A percentile compares a stretch with the other conserved stretches of the same genome.
These are phyloP conservation scores for Entelurus aequoreus DNA, from an alignment of 2,113 vertebrate species.

Conservation along the genomic window DNA sequence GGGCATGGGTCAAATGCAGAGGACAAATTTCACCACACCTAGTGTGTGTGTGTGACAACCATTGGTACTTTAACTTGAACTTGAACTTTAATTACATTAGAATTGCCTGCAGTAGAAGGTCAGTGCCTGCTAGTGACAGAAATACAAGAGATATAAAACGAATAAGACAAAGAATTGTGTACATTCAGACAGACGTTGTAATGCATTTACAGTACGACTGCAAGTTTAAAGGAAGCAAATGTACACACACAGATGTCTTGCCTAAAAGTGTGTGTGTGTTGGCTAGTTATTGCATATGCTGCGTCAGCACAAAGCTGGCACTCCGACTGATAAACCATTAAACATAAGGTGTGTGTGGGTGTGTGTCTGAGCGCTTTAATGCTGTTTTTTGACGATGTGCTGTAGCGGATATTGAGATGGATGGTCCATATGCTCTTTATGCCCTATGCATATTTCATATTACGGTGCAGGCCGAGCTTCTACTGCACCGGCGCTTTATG, in stretches of 20 bases:
- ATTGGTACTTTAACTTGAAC: too few species aligned
- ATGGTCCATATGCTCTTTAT: slow-evolving; percentile 74
- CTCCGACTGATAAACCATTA: slow-evolving; percentile 64
- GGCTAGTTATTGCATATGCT: slow-evolving; percentile 36
- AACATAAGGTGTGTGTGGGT: slow-evolving; percentile 51
- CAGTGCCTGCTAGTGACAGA: slow-evolving; percentile 31
- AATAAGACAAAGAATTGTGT: slow-evolving; percentile 21
- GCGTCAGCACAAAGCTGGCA: slow-evolving; percentile 58
- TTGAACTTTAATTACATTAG: slow-evolving; percentile 43
- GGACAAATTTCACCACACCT: too few species aligned
- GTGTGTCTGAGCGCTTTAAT: slow-evolving; percentile 62
- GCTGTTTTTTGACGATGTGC: slow-evolving; percentile 63
- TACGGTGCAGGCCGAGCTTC: slow-evolving; percentile 58
- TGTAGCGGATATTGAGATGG: slow-evolving; percentile 67
- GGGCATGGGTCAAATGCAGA: too few species aligned
- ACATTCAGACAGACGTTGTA: slow-evolving; percentile 22
- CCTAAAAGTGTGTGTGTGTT: slow-evolving; percentile 10
- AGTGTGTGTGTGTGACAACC: too few species aligned
- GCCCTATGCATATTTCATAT: slow-evolving; percentile 71
- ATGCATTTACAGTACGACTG: slow-evolving; percentile 26
- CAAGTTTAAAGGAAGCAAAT: slow-evolving; percentile 20
- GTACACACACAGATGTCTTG: slow-evolving; percentile 20
- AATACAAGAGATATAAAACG: slow-evolving; percentile 35
- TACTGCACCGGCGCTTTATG: slow-evolving; percentile 62
- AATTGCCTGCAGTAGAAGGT: slow-evolving; percentile 49